Base-by-base conservation (phyloP, 1,140 invertebrate genomes). In the Limonius californicus region DNA sequence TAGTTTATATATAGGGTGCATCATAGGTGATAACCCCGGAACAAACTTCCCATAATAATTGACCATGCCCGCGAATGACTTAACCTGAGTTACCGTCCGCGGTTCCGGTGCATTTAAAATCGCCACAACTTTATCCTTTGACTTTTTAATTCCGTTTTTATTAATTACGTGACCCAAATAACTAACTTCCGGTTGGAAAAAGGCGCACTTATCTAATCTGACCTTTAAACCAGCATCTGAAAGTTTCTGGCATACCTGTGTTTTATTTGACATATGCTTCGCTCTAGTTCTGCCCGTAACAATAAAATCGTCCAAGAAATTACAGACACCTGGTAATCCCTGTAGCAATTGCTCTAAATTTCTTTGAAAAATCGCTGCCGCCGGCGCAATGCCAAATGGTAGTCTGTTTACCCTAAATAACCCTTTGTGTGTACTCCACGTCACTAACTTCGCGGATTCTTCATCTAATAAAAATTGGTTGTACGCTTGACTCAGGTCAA, bases 1-100 rank as follows among this genome's bases (percentile, higher is more conserved):
- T 6, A 39, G n/a, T 9, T 39, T 2, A 14, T 39, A 39, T 12
- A 39, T 6, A 6, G 35, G 35, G 2, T 14, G 2, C 35, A 39
- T 39, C 2, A 39, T 2, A 39, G 2, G 7, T 2, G 35, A 7
- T 6, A 1, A 39, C n/a, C 68, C 63, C 7, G 68, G 66, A 45
- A 73, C 62, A 53, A 70, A 74, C 57, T 68, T 72, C n/a, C 57
- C 32, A 45, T 76, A 58, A 58, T 77, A 76, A 39, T 68, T 76
- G 0, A 74, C 63, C 68, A 78, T 71, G 20, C 68, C 73, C 14
- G 78, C 45, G 16, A 75, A 68, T 55, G 65, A 50, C 64, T 70
- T 63, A 1, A 75, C 54, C 42, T 73, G 67, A 14, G 64, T 66
- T 42, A 65, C 67, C 55, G 68, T 68, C 14, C 12, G 58, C 7